A percentile compares a stretch with the other conserved stretches of the same genome.
These are phyloP conservation scores for Yponomeuta malinellus DNA, from an alignment of 2,888 invertebrate genomes.

Conservation along the genomic window DNA sequence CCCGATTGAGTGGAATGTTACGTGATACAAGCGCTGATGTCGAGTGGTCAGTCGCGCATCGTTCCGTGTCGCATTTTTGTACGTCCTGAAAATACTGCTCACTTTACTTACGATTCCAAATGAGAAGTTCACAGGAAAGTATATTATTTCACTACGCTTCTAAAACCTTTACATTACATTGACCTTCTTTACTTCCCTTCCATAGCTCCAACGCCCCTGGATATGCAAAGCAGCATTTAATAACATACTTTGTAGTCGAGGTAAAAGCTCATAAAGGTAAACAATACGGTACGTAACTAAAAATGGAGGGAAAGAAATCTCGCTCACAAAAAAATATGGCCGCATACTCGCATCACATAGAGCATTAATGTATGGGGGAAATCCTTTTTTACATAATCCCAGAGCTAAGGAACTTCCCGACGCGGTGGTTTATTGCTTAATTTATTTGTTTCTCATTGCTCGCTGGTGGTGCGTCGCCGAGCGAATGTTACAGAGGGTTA, in stretches of 20 bases:
- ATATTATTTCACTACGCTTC: too few species aligned
- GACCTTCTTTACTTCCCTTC: neutral
- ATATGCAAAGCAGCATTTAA: constrained; percentile 13
- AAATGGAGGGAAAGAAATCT: constrained; percentile 13
- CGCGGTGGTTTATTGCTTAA: constrained; percentile 13
- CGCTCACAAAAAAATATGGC: constrained; percentile 14
- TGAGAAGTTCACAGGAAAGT: too few species aligned
- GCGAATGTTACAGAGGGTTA: neutral
- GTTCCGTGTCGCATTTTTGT: too few species aligned
- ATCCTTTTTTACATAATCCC: constrained; percentile 20
- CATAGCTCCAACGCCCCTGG: neutral
- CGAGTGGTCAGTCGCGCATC: too few species aligned
- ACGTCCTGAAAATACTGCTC: too few species aligned
- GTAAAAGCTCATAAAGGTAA: constrained; percentile 13
- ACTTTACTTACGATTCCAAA: too few species aligned
- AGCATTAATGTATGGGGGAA: constrained; percentile 15
- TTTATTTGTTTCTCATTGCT: constrained; percentile 15
- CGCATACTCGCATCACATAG: constrained; percentile 13
- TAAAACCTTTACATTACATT: too few species aligned
- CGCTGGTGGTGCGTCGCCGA: neutral
- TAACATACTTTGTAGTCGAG: constrained; percentile 15
- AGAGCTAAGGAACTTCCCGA: constrained; percentile 13
- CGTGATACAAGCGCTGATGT: too few species aligned
- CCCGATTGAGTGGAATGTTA: too few species aligned
- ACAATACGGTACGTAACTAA: constrained; percentile 13